These are phyloP conservation scores for Polyommatus icarus DNA, from an alignment of 2,888 invertebrate species.

Conservation along the genomic window DNA sequence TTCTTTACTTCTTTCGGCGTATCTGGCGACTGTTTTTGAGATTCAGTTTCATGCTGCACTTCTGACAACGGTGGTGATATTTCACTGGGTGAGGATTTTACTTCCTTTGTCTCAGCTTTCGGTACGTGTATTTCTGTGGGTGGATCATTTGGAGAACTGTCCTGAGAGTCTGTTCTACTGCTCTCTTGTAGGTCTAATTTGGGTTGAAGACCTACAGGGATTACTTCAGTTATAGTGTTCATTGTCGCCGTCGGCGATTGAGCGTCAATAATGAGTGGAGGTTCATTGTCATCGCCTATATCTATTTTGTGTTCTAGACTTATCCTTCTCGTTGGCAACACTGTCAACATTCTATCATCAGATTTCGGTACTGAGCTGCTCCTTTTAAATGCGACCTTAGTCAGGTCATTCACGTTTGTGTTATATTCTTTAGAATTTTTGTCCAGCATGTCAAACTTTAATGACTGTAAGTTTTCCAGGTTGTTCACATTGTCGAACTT, in stretches of 20 bases:
- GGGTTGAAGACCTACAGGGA: slow-evolving; percentile 68
- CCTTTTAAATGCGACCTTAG: slow-evolving; percentile 69
- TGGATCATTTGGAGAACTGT: slow-evolving; percentile 69
- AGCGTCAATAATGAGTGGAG: slow-evolving; percentile 72
- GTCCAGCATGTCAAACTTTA: slow-evolving; percentile 63
- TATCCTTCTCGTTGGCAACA: slow-evolving; percentile 62
- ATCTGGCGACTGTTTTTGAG: slow-evolving; percentile 70
- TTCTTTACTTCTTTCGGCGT: slow-evolving; percentile 73
- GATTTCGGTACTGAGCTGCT: slow-evolving; percentile 72
- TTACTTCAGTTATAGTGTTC: slow-evolving; percentile 74
- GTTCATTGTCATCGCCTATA: slow-evolving; percentile 75
- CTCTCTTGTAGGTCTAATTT: slow-evolving; percentile 60
- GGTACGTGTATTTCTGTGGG: slow-evolving; percentile 72
- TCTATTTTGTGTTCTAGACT: slow-evolving; percentile 76
- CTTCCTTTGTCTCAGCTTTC: slow-evolving; percentile 61
- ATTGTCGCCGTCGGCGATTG: slow-evolving; percentile 70
- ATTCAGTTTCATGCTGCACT: slow-evolving; percentile 58
- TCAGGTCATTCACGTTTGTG: slow-evolving; percentile 60
- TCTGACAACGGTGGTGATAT: slow-evolving; percentile 72
- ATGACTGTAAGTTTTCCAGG: slow-evolving; percentile 56
- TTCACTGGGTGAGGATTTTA: slow-evolving; percentile 71
- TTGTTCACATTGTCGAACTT: slow-evolving; percentile 56
- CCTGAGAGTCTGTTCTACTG: slow-evolving; percentile 66
- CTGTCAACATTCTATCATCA: slow-evolving; percentile 59
- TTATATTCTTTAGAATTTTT: slow-evolving; percentile 51